Evolutionary conservation across 2,797 vertebrate species (phyloP), one percentile per base, ranked within the genome.

Genomic region (Lophius americanus): DNA sequence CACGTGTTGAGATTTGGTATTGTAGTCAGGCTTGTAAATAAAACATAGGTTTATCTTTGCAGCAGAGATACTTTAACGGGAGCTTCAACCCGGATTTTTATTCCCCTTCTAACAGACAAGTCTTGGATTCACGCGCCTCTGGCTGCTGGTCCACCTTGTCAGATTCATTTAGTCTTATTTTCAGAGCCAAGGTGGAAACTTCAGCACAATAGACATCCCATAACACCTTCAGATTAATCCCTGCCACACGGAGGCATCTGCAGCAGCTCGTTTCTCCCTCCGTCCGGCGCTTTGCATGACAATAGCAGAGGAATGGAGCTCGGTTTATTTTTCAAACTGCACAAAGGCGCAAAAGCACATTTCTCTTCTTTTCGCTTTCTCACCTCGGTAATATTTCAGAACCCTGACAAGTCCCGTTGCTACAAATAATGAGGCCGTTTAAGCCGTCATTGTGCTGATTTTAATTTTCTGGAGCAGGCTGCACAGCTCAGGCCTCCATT

Each of bases 251-350:
- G 33, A 51, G 70, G 56, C 56, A 46, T 38, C 33, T 3, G 52
- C 52, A n/a, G 11, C 39, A 3, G 62, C 59, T 68, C 63, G 54
- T 79, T 68, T 55, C 59, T 6, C 8, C 6, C 37, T 62, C 57
- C 50, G 49, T 57, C 32, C 33, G 9, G 23, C 36, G n/a, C 41
- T 88, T 85, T 87, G 75, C 86, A 88, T 89, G 59, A 90, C 84
- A 90, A 89, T 81, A 75, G 63, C 57, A 47, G 64, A 32, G 33
- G 64, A 70, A 71, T 11, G 63, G 48, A 51, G 1, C 62, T 33
- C 47, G 63, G 51, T 82, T 52, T 82, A 90, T 89, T 91, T 88
- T 83, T 88, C 88, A 89, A 79, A 72, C 55, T 13, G 48, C 76
- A 88, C 81, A 89, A 90, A 84, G 64, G 73, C 68, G 66, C 32